Percentiles rank a stretch among this genome's conserved stretches.
Evolutionary conservation across 2,888 invertebrate species (phyloP).

Genomic region (Alsophila aescularia): DNA sequence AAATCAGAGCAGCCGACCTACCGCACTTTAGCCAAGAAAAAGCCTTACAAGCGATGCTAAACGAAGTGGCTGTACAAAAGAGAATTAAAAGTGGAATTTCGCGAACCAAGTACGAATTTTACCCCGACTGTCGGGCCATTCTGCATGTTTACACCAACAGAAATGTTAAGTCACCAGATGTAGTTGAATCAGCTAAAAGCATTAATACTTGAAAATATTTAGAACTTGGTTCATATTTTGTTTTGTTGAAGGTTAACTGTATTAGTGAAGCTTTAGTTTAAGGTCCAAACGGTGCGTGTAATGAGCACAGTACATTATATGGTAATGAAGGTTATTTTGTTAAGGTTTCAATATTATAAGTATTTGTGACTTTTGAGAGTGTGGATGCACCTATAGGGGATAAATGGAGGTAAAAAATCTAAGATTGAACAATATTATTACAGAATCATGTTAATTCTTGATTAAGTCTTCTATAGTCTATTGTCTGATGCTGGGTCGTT

Average conservation of each 20-base stretch:
- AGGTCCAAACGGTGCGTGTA: no score
- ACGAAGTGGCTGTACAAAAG: conserved; percentile 61
- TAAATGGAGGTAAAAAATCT: no score
- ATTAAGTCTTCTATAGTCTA: no score
- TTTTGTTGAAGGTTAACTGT: conserved; percentile 1
- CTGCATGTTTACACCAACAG: conserved; percentile 67
- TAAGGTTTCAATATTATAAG: no score
- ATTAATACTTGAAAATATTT: conserved; percentile 18
- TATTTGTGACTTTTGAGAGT: no score
- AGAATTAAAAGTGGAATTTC: conserved; percentile 60
- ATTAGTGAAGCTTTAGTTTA: no score
- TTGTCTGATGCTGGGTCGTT: no score
- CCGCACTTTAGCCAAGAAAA: conserved; percentile 57
- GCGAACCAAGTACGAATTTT: conserved; percentile 67
- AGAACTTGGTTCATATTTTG: conserved; percentile 12
- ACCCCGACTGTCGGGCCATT: conserved; percentile 74
- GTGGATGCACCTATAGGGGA: no score
- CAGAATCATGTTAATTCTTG: no score
- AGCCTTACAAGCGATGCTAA: conserved; percentile 67
- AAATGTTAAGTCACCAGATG: conserved; percentile 24
- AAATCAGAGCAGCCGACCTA: conserved; percentile 65
- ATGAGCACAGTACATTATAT: no score
- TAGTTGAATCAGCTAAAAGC: conserved; percentile 25
- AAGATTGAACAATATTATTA: no score
- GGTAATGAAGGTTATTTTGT: no score